Percentiles rank a stretch among this genome's conserved stretches.
Conservation (phyloP, 2,113 vertebrate genomes). For the Sula dactylatra region DNA sequence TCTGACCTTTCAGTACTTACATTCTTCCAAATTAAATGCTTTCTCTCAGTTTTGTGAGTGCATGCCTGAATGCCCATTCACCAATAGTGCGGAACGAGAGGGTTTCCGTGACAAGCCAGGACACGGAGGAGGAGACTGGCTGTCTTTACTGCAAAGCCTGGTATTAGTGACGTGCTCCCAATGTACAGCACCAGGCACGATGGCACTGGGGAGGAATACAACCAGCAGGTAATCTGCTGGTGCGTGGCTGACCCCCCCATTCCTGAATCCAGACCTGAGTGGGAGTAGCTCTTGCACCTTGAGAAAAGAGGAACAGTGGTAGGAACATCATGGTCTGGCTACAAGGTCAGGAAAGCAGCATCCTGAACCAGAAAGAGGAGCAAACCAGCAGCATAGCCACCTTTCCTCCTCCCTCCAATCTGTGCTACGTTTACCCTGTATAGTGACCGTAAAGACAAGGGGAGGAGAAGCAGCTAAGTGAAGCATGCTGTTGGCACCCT, state of each 20-base stretch:
- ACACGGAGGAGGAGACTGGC: too few species aligned
- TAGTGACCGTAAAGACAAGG: not conserved
- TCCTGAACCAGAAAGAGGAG: not conserved
- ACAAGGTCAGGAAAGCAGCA: not conserved
- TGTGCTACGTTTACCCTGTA: not conserved
- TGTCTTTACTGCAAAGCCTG: not conserved
- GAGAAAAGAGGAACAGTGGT: not conserved
- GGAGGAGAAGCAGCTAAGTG: not conserved
- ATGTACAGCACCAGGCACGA: accelerated
- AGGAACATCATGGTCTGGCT: not conserved
- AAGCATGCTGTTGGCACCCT: not conserved
- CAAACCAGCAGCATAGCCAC: accelerated
- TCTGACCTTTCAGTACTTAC: not conserved
- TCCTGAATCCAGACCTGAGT: not conserved
- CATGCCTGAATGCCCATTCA: not conserved
- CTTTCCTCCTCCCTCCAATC: not conserved
- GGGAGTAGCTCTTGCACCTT: not conserved
- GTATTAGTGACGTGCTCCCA: not conserved
- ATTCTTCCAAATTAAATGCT: not conserved
- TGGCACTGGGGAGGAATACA: not conserved
- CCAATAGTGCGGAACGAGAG: accelerated
- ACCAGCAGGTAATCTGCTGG: not conserved
- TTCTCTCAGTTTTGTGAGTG: not conserved
- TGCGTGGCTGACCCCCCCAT: accelerated
- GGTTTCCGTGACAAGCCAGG: not conserved